phyloP scores from a whole-genome alignment of 2,113 vertebrate genomes.

The Cisticola juncidis region DNA sequence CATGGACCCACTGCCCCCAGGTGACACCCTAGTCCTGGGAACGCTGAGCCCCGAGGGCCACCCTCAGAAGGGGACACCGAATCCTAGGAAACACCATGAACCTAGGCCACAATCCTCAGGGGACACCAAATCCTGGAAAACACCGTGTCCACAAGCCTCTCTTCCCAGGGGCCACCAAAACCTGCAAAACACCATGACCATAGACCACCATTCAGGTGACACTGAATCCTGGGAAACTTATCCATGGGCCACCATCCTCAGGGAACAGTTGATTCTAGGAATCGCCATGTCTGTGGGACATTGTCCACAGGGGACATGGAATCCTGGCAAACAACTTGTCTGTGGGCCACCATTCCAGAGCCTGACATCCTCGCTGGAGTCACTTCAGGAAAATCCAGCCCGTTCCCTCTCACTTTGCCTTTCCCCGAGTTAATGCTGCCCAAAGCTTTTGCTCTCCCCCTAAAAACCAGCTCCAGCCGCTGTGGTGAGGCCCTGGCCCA shows the following conservation, averaged over 20 bases:
- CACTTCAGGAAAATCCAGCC: neutral
- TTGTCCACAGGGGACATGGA: rapidly evolving
- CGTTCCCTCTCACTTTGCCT: neutral
- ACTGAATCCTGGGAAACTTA: neutral
- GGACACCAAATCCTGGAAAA: neutral
- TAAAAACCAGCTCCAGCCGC: neutral
- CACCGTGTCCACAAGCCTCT: rapidly evolving
- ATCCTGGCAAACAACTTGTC: neutral
- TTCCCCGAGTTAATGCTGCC: neutral
- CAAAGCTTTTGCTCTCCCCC: neutral
- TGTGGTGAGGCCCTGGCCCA: neutral
- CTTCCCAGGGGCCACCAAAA: neutral
- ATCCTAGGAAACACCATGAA: neutral
- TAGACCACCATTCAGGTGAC: too few relatives aligned
- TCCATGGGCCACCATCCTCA: neutral
- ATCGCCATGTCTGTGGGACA: rapidly evolving
- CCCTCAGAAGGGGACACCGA: too few relatives aligned
- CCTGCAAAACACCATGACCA: neutral
- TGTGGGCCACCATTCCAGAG: neutral
- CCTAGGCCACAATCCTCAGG: neutral
- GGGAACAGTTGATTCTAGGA: rapidly evolving
- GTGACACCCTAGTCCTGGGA: neutral
- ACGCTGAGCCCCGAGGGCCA: neutral
- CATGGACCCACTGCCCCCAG: neutral
- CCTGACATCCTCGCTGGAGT: neutral